These are phyloP conservation scores for Drosophila peninsularis DNA, from an alignment of 2,888 invertebrate species.

Conservation along the genomic window DNA sequence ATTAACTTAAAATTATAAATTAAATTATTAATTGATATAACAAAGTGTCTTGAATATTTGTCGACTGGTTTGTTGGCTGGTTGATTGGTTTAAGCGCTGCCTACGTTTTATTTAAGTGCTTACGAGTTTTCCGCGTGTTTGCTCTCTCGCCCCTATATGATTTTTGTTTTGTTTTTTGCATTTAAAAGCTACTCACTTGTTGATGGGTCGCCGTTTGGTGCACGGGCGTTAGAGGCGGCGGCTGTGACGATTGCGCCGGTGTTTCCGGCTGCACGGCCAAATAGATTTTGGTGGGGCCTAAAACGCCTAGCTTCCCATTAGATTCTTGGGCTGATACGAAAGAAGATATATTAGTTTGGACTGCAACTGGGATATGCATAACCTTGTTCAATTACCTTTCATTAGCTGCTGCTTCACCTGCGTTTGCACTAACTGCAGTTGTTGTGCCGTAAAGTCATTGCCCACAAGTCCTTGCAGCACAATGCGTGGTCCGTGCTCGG, in stretches of 20 bases:
- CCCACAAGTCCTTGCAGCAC: constrained; percentile 94
- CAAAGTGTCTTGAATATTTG: constrained; percentile 25
- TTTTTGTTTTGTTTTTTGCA: constrained; percentile 32
- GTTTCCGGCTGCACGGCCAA: constrained; percentile 90
- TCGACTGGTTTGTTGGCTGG: constrained; percentile 17
- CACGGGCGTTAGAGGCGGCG: constrained; percentile 86
- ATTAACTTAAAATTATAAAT: constrained; percentile 35
- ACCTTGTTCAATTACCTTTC: constrained; percentile 87
- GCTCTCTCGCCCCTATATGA: constrained; percentile 28
- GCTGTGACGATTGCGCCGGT: constrained; percentile 84
- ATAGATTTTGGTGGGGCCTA: constrained; percentile 94
- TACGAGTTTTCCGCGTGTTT: constrained; percentile 18
- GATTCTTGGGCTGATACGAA: constrained; percentile 89
- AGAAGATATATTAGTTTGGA: background rate
- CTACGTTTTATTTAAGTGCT: constrained; percentile 22
- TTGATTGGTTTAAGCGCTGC: constrained; percentile 28
- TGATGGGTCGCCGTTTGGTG: constrained; percentile 83
- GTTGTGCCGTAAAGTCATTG: constrained; percentile 92
- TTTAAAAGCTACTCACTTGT: constrained; percentile 85
- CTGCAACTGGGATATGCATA: background rate
- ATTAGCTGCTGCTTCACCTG: constrained; percentile 95
- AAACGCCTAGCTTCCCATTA: constrained; percentile 92
- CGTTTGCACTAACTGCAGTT: constrained; percentile 92
- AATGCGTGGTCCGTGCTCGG: constrained; percentile 93
- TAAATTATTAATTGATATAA: constrained; percentile 32